Conservation (phyloP, 2,797 vertebrate species). For the Eremophila alpestris region DNA sequence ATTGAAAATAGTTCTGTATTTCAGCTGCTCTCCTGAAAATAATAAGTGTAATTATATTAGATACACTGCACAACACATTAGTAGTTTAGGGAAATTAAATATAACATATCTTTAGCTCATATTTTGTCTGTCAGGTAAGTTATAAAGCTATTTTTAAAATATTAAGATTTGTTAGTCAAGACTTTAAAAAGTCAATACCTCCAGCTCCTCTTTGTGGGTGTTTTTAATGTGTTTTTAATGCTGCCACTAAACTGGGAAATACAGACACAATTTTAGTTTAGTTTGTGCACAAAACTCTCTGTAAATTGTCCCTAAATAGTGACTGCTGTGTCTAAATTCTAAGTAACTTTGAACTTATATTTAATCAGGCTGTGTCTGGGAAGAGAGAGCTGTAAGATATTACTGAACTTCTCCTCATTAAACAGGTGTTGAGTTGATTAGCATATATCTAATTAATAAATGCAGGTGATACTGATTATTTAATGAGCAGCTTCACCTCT, state of each 20-base stretch:
- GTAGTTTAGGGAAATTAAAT: not conserved
- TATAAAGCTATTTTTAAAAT: not conserved
- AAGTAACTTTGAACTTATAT: not conserved
- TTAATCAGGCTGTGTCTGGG: not conserved
- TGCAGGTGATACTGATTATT: not conserved
- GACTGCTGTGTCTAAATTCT: not conserved
- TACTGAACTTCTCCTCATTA: not conserved
- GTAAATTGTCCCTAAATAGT: not conserved
- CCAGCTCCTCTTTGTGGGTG: not conserved
- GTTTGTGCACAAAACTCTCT: not conserved
- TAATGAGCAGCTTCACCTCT: not conserved
- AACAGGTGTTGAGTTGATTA: not conserved
- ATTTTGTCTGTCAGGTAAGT: not conserved
- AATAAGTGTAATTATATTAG: not conserved
- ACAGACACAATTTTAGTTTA: not conserved
- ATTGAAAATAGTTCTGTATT: not conserved
- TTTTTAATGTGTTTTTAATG: not conserved
- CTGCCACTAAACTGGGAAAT: not conserved
- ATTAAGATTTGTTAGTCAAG: not conserved
- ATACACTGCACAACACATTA: not conserved
- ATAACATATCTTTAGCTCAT: not conserved
- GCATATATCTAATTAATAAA: not conserved
- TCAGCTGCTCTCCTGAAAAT: constrained; percentile 1
- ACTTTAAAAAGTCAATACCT: not conserved
- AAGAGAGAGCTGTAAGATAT: not conserved